These are phyloP conservation scores for Synanthedon formicaeformis DNA, from an alignment of 2,888 invertebrate species.

Conservation along the genomic window DNA sequence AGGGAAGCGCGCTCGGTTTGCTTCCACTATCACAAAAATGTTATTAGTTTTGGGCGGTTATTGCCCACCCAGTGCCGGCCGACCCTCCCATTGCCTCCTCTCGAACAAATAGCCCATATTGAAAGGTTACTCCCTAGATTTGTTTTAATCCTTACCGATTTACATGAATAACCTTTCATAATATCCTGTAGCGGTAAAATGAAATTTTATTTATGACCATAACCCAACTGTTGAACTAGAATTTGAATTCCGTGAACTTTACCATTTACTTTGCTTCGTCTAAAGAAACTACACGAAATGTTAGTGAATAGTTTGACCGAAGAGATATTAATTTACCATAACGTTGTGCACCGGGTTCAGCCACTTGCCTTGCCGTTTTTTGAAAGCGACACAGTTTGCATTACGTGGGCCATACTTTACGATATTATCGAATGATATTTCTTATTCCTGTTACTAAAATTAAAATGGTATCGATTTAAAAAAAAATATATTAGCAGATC, in stretches of 20 bases:
- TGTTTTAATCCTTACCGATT: slow-evolving; percentile 13
- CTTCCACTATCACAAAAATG: slow-evolving; percentile 63
- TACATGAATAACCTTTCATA: slow-evolving; percentile 1
- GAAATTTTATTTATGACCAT: no score
- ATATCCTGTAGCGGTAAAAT: not conserved
- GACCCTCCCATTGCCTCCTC: slow-evolving; percentile 38
- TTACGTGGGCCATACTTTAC: no score
- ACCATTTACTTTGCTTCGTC: no score
- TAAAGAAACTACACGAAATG: no score
- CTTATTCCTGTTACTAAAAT: no score
- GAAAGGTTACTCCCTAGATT: slow-evolving; percentile 19
- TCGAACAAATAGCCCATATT: slow-evolving; percentile 23
- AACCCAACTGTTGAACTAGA: not conserved
- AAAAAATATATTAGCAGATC: no score
- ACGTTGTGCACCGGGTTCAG: slow-evolving; percentile 24
- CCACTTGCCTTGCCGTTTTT: no score
- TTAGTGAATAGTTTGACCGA: slow-evolving; percentile 20
- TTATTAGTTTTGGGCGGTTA: slow-evolving; percentile 66
- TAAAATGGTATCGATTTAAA: no score
- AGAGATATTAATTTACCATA: slow-evolving; percentile 44
- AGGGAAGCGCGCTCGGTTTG: slow-evolving; percentile 46
- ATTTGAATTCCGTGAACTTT: no score
- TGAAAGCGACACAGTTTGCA: no score
- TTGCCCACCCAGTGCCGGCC: slow-evolving; percentile 48
- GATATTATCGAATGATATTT: no score